Evolutionary conservation across 2,797 vertebrate genomes (phyloP).

Genomic region (Neosilurus hyrtlii): DNA sequence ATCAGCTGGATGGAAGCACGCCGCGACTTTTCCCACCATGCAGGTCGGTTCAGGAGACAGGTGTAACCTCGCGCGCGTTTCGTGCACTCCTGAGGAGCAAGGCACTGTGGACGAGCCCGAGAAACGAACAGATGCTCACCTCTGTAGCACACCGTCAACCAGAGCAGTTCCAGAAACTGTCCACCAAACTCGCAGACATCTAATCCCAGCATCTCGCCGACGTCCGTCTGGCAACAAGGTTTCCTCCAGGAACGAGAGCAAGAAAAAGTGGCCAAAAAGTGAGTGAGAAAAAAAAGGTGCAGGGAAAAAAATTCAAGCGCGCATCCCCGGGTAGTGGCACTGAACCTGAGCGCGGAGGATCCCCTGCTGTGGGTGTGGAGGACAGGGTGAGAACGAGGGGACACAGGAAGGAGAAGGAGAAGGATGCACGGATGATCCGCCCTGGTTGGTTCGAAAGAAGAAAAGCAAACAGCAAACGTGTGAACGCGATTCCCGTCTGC

Average conservation of each 20-base stretch:
- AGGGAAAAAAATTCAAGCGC: conserved; percentile 54
- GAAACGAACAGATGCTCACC: conserved; percentile 74
- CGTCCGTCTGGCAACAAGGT: conserved; percentile 36
- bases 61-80: neutral
- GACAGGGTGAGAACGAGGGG: conserved; percentile 21
- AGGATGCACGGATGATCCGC: conserved; percentile 34
- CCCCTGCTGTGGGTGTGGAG: conserved; percentile 70
- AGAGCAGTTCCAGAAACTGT: conserved; percentile 85
- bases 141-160: conserved; percentile 88
- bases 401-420: conserved; percentile 28
- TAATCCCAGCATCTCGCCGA: conserved; percentile 83
- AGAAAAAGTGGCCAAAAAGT: conserved; percentile 45
- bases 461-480: conserved; percentile 54
- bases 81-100: too few relatives aligned
- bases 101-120: neutral
- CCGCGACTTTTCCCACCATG: neutral
- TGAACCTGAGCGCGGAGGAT: conserved; percentile 47
- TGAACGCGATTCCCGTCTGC: conserved; percentile 61
- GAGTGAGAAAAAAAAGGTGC: neutral
- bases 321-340: conserved; percentile 58
- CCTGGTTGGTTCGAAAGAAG: conserved; percentile 52
- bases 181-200: conserved; percentile 90
- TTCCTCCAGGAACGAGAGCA: conserved; percentile 27
- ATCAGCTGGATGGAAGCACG: neutral
- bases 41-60: conserved; percentile 2